Percentiles rank a stretch among this genome's conserved stretches.
These are phyloP conservation scores for Monopterus albus DNA, from an alignment of 2,113 vertebrate genomes.

Conservation along the genomic window DNA sequence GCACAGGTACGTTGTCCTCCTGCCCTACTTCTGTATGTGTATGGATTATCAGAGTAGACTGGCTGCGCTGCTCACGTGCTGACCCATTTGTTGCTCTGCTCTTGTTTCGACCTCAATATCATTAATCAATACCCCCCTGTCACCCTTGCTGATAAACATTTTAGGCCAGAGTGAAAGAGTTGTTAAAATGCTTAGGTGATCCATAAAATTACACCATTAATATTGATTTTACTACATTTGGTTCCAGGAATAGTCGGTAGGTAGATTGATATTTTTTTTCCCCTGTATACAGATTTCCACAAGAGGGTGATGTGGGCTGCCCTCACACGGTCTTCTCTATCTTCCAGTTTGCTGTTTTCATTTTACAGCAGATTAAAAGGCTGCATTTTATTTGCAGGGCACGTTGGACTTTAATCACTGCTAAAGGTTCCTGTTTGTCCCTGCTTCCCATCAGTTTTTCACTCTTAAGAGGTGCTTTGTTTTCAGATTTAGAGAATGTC, in stretches of 20 bases:
- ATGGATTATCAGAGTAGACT: slow-evolving; percentile 40
- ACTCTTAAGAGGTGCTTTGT: slow-evolving; percentile 31
- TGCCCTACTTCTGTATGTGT: slow-evolving; percentile 37
- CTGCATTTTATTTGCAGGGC: slow-evolving; percentile 31
- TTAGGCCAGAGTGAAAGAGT: background rate
- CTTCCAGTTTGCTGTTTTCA: slow-evolving; percentile 6
- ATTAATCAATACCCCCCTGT: background rate
- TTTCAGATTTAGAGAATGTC: slow-evolving; percentile 27
- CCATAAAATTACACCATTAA: background rate
- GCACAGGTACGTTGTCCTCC: slow-evolving; percentile 88
- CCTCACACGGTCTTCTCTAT: background rate
- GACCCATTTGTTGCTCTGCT: slow-evolving; percentile 54
- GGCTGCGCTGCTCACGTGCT: slow-evolving; percentile 27
- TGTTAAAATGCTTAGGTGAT: background rate
- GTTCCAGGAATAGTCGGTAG: background rate
- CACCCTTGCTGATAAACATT: background rate
- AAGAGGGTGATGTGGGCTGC: slow-evolving; percentile 48
- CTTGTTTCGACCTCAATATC: slow-evolving; percentile 45
- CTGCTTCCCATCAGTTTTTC: slow-evolving; percentile 3
- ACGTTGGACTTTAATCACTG: slow-evolving; percentile 40
- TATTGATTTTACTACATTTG: background rate
- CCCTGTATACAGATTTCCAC: slow-evolving; percentile 43
- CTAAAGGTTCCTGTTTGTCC: slow-evolving; percentile 48
- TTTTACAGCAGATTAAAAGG: slow-evolving; percentile 27
- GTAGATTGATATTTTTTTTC: rapidly evolving